These are phyloP conservation scores for Pardosa pseudoannulata DNA, from an alignment of 2,888 invertebrate species.

Conservation along the genomic window DNA sequence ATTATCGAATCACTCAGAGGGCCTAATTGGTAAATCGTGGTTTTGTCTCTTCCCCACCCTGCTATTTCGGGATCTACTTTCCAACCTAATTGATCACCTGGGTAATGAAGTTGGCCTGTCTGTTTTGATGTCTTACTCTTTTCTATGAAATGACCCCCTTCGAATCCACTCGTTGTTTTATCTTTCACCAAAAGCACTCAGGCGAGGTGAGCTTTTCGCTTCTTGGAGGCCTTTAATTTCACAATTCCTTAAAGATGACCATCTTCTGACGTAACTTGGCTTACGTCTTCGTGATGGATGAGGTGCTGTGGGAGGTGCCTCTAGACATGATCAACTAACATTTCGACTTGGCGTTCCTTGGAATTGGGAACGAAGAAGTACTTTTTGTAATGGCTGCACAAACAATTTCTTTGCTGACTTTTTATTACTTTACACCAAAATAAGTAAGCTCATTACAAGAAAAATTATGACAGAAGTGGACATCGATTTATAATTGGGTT, in stretches of 20 bases:
- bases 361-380: neutral
- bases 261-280: neutral
- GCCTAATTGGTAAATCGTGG: constrained; percentile 58
- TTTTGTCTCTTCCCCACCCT: constrained; percentile 16
- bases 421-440: too few species aligned
- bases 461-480: too few species aligned
- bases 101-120: neutral
- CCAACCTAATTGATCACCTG: constrained; percentile 59
- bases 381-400: too few species aligned
- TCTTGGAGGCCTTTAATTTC: neutral
- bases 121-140: constrained; percentile 40
- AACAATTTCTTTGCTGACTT: too few species aligned
- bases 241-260: neutral
- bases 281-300: neutral
- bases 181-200: neutral
- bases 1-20: constrained; percentile 56
- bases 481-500: too few species aligned
- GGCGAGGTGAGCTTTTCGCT: neutral
- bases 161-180: neutral
- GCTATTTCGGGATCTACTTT: constrained; percentile 16
- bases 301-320: neutral
- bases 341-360: neutral
- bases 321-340: neutral
- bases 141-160: neutral
- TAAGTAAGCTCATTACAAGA: too few species aligned